A percentile compares a stretch with the other conserved stretches of the same genome.
Conservation (phyloP, 2,797 vertebrate species). For the Squalus acanthias region DNA sequence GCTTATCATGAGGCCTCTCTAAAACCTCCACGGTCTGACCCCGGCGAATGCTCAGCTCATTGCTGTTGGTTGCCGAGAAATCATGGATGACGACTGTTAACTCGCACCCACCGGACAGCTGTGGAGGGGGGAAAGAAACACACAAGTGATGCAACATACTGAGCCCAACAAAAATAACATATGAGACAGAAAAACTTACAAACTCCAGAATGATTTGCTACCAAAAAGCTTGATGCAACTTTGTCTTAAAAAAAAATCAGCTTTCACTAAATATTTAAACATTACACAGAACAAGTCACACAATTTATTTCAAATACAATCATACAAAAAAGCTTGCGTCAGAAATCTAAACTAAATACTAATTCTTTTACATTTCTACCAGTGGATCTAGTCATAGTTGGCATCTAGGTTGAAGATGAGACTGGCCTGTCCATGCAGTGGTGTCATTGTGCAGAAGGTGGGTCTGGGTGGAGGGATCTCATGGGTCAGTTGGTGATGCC, state of each 20-base stretch:
- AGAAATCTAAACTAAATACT: not conserved
- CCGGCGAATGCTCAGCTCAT: constrained; percentile 86
- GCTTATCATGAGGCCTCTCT: constrained; percentile 89
- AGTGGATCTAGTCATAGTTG: not conserved
- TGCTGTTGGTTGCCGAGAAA: constrained; percentile 89
- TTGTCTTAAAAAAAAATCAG: not conserved
- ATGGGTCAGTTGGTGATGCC: not conserved
- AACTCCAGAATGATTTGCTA: not conserved
- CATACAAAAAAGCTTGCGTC: not conserved
- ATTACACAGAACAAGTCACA: not conserved
- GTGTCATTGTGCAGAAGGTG: not conserved
- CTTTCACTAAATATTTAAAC: not conserved
- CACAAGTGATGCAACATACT: constrained; percentile 38
- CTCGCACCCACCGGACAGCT: constrained; percentile 96
- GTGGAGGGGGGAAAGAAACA: constrained; percentile 42
- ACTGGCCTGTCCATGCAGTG: not conserved
- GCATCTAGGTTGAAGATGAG: not conserved
- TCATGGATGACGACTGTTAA: constrained; percentile 96
- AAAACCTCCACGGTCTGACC: constrained; percentile 96
- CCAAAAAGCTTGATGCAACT: not conserved
- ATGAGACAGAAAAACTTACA: not conserved
- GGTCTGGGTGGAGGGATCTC: not conserved
- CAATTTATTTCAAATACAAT: not conserved
- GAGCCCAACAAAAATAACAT: not conserved
- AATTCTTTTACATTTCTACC: not conserved